phyloP scores from a whole-genome alignment of 2,113 vertebrate species.

The Protobothrops mucrosquamatus region DNA sequence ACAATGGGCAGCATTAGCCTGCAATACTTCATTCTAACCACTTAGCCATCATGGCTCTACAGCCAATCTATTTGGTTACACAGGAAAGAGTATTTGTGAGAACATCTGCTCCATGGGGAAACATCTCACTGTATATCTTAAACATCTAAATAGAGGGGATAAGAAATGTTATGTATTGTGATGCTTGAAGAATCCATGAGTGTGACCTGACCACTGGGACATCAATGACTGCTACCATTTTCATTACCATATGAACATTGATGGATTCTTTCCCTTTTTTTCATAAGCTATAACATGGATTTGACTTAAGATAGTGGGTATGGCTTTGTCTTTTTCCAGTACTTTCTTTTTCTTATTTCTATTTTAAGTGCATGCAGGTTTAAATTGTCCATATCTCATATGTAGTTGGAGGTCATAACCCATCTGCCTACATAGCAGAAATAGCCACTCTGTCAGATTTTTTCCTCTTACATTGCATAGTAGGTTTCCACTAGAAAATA shows the following conservation, averaged over 20 bases:
- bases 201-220: not conserved
- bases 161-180: not conserved
- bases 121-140: not conserved
- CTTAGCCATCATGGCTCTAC: not conserved
- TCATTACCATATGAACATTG: not conserved
- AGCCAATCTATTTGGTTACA: not conserved
- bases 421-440: not conserved
- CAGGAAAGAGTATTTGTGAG: not conserved
- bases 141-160: not conserved
- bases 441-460: not conserved
- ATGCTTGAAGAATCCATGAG: not conserved
- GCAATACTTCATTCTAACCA: not conserved
- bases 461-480: not conserved
- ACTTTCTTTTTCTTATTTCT: not conserved
- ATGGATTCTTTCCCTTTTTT: not conserved
- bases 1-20: not conserved
- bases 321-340: not conserved
- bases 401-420: not conserved
- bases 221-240: not conserved
- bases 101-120: not conserved
- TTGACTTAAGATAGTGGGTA: not conserved
- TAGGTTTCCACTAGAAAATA: not conserved
- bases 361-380: not conserved
- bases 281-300: not conserved
- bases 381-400: not conserved